Evolutionary conservation across 53 echinoderm and acorn worm genomes (phyloP).

Genomic region (Patiria pectinifera): DNA sequence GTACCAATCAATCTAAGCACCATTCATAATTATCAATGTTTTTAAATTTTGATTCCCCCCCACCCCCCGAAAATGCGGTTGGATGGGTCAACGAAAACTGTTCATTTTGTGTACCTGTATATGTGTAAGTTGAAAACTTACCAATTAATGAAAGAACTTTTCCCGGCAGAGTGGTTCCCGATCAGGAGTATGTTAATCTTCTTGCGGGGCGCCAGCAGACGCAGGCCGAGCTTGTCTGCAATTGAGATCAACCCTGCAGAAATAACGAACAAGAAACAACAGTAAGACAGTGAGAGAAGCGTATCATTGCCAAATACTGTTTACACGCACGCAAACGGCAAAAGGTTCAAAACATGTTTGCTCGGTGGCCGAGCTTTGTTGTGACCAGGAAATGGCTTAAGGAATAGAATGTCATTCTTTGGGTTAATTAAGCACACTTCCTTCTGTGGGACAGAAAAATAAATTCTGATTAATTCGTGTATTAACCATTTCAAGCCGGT

Average conservation of each 20-base stretch:
- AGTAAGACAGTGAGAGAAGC: background rate
- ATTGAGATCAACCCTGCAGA: conserved; percentile 83
- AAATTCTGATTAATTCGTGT: too few species aligned
- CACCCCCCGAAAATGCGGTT: too few species aligned
- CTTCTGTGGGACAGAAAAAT: too few species aligned
- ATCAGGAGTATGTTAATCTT: conserved; percentile 96
- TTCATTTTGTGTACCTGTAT: background rate
- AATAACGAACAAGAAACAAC: background rate
- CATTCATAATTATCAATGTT: too few species aligned
- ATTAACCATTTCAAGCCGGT: too few species aligned
- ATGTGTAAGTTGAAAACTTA: conserved; percentile 44
- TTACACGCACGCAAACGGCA: background rate
- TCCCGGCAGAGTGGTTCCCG: conserved; percentile 99
- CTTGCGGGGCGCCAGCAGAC: conserved; percentile 93
- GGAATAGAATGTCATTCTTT: background rate
- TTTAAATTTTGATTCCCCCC: too few species aligned
- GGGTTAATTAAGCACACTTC: background rate
- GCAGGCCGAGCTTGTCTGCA: conserved; percentile 85
- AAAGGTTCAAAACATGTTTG: background rate
- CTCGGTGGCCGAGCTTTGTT: background rate
- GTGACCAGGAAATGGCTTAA: conserved; percentile 5
- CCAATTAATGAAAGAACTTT: conserved; percentile 99
- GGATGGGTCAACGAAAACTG: too few species aligned
- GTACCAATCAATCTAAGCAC: too few species aligned
- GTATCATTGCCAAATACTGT: too few species aligned